These are phyloP conservation scores for Aricia artaxerxes DNA, from an alignment of 2,888 invertebrate species.

Conservation along the genomic window DNA sequence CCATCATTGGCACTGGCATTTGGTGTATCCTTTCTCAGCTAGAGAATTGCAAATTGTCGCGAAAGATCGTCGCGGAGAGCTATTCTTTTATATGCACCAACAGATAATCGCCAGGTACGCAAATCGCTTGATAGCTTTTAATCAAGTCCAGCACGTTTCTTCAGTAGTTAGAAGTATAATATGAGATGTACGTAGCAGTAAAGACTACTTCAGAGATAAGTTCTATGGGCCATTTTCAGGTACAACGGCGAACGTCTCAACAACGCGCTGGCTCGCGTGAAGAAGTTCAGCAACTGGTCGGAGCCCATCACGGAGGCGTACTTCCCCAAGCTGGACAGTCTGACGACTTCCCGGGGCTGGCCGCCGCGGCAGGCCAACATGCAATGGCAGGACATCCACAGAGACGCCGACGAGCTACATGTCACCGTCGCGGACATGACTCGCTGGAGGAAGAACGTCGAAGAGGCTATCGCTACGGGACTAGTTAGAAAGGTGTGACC, in stretches of 20 bases:
- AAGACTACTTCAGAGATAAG: not conserved
- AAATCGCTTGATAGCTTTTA: not conserved
- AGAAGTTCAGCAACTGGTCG: conserved; percentile 83
- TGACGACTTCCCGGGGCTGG: conserved; percentile 85
- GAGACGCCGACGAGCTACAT: conserved; percentile 82
- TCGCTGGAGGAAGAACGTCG: conserved; percentile 87
- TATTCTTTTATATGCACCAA: conserved; percentile 90
- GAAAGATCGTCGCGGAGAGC: conserved; percentile 88
- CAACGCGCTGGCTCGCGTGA: conserved; percentile 83
- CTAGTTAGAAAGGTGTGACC: conserved; percentile 75
- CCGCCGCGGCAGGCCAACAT: conserved; percentile 85
- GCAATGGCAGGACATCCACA: conserved; percentile 82
- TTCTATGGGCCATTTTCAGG: conserved; percentile 52
- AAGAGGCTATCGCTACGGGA: conserved; percentile 87
- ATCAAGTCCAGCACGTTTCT: no score
- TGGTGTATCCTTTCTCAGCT: conserved; percentile 86
- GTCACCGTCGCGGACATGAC: conserved; percentile 84
- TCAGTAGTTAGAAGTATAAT: no score
- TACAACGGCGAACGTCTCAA: conserved; percentile 89
- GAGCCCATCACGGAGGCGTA: conserved; percentile 88
- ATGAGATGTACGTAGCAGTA: no score
- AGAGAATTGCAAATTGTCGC: conserved; percentile 80
- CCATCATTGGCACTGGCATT: conserved; percentile 92
- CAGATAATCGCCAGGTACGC: conserved; percentile 72
- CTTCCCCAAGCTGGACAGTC: conserved; percentile 89